A percentile compares a stretch with the other conserved stretches of the same genome.
These are phyloP conservation scores for Oncorhynchus keta DNA, from an alignment of 2,113 vertebrate species.

Conservation along the genomic window DNA sequence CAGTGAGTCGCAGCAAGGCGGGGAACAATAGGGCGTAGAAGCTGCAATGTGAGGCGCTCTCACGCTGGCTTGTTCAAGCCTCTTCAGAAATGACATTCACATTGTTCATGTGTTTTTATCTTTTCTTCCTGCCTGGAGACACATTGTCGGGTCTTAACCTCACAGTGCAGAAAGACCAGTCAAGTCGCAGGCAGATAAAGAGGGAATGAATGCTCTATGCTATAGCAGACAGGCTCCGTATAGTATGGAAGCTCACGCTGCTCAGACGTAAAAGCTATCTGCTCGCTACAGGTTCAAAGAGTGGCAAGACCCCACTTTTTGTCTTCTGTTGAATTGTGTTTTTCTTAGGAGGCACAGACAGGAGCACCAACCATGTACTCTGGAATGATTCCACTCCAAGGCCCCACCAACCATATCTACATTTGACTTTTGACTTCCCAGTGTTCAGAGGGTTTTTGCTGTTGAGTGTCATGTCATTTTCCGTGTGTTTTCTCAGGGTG, in stretches of 20 bases:
- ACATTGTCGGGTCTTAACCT: slow-evolving; percentile 29
- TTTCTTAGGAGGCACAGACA: too few species aligned
- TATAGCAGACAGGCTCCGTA: neutral
- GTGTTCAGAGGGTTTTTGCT: neutral
- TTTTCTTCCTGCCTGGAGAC: slow-evolving; percentile 19
- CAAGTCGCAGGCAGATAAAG: slow-evolving; percentile 33
- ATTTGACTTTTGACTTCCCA: neutral
- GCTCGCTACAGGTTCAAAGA: slow-evolving; percentile 34
- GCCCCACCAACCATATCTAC: neutral
- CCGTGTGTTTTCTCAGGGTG: slow-evolving; percentile 32
- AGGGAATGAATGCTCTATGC: neutral
- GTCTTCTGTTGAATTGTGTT: neutral
- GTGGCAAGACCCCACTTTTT: neutral
- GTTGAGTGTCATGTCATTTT: slow-evolving; percentile 4
- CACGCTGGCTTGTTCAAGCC: slow-evolving; percentile 7
- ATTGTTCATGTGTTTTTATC: slow-evolving; percentile 40
- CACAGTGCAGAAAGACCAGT: slow-evolving; percentile 26
- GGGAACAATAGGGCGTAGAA: neutral
- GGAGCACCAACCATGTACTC: neutral
- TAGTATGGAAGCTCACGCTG: neutral
- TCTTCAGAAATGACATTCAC: slow-evolving; percentile 22
- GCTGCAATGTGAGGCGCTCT: neutral
- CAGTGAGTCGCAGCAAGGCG: neutral
- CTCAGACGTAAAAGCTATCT: slow-evolving; percentile 39
- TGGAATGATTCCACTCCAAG: too few species aligned